Evolutionary conservation across 2,113 vertebrate species (phyloP).

Genomic region (Ptychochromis oligacanthus): DNA sequence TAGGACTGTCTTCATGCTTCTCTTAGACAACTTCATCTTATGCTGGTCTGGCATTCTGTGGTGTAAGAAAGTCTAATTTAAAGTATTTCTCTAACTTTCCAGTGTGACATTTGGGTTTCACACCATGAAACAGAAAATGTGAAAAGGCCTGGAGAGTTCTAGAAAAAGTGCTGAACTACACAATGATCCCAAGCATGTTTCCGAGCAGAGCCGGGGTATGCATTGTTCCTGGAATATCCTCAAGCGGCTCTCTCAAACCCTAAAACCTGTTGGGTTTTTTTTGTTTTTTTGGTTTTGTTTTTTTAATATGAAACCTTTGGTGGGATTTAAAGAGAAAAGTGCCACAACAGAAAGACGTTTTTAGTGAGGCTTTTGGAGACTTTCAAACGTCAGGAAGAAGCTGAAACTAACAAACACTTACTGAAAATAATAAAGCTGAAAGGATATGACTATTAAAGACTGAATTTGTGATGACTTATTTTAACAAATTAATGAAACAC

Average conservation of each 20-base stretch:
- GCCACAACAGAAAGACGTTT: too few species aligned
- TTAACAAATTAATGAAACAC: neutral
- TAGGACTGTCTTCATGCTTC: rapidly evolving
- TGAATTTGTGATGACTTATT: neutral
- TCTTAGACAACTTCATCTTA: neutral
- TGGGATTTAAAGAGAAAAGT: neutral
- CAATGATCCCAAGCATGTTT: rapidly evolving
- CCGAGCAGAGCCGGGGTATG: rapidly evolving
- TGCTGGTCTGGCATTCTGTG: neutral
- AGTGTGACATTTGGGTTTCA: neutral
- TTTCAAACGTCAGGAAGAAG: too few species aligned
- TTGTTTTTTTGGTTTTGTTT: too few species aligned
- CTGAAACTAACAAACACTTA: too few species aligned
- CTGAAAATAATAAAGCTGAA: neutral
- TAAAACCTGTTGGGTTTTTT: too few species aligned
- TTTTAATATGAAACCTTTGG: too few species aligned
- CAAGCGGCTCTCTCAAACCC: too few species aligned
- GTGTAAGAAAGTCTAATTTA: rapidly evolving
- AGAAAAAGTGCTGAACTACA: rapidly evolving
- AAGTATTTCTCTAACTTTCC: neutral
- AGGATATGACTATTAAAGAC: rapidly evolving
- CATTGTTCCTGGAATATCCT: too few species aligned
- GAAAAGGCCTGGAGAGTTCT: rapidly evolving
- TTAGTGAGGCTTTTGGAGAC: too few species aligned
- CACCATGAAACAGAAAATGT: neutral